These are phyloP conservation scores for Florisuga fusca DNA, from an alignment of 2,797 vertebrate species.

Conservation along the genomic window DNA sequence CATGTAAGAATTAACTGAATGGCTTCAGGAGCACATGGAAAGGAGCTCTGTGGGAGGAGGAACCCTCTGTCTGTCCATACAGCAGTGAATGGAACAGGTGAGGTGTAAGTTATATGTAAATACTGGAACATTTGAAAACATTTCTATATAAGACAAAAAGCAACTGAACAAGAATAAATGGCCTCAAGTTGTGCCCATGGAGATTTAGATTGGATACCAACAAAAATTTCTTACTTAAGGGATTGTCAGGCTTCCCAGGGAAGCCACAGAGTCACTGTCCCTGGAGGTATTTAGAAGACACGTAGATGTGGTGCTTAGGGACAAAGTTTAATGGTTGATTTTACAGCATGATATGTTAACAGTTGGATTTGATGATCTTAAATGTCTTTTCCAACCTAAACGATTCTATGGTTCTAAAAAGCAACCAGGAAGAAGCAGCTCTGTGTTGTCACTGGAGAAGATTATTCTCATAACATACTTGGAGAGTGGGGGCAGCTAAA, in stretches of 20 bases:
- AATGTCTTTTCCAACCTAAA: too few relatives aligned
- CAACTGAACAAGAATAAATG: neutral
- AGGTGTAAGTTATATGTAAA: accelerated
- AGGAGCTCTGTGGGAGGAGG: neutral
- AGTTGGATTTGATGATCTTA: too few relatives aligned
- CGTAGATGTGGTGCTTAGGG: too few relatives aligned
- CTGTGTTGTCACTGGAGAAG: neutral
- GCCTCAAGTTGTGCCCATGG: too few relatives aligned
- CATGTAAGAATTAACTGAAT: neutral
- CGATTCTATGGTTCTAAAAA: neutral
- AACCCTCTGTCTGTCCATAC: neutral
- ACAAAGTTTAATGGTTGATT: too few relatives aligned
- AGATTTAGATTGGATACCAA: too few relatives aligned
- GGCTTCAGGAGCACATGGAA: neutral
- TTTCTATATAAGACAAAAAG: neutral
- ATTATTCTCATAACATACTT: neutral
- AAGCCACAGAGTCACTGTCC: too few relatives aligned
- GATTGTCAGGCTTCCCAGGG: too few relatives aligned
- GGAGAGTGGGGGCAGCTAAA: neutral
- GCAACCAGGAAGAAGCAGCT: neutral
- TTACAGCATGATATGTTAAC: too few relatives aligned
- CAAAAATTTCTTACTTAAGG: too few relatives aligned
- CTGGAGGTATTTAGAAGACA: too few relatives aligned
- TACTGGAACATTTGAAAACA: neutral
- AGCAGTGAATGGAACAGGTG: accelerated